Conservation (phyloP, 2,888 invertebrate genomes). For the Sesamia inferens region DNA sequence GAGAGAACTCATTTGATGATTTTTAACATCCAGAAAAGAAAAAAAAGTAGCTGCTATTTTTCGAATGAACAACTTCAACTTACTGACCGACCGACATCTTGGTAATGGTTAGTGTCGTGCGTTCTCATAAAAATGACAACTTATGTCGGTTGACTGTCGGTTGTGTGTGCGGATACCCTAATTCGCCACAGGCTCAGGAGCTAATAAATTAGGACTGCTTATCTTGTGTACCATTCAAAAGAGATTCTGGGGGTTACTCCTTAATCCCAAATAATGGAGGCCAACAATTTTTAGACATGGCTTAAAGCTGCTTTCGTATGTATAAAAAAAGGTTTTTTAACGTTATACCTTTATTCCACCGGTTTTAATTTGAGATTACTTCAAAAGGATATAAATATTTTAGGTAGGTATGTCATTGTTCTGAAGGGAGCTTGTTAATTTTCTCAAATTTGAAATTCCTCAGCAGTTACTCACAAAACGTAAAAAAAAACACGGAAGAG, state of each 20-base stretch:
- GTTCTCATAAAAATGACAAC: background rate
- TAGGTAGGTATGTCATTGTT: background rate
- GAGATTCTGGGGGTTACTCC: slow-evolving; percentile 69
- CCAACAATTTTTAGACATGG: slow-evolving; percentile 64
- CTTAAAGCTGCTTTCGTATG: slow-evolving; percentile 40
- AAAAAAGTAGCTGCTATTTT: no score
- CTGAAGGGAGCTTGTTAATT: background rate
- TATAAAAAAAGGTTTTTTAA: slow-evolving; percentile 49
- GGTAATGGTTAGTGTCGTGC: background rate
- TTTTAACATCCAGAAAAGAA: no score
- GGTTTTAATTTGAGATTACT: slow-evolving; percentile 22
- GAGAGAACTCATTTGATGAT: no score
- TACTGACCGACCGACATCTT: no score
- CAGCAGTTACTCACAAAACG: no score
- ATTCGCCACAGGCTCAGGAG: slow-evolving; percentile 48
- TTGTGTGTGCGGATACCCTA: slow-evolving; percentile 1
- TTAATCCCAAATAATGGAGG: slow-evolving; percentile 72
- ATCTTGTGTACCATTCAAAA: slow-evolving; percentile 73
- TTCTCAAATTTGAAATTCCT: no score
- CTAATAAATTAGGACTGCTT: slow-evolving; percentile 69
- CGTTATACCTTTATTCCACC: slow-evolving; percentile 39
- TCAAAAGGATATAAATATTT: background rate
- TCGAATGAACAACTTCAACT: no score
- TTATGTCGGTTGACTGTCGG: background rate
- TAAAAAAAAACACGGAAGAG: no score